A percentile compares a stretch with the other conserved stretches of the same genome.
Conservation (phyloP, 2,113 vertebrate species). For the Bos indicus region DNA sequence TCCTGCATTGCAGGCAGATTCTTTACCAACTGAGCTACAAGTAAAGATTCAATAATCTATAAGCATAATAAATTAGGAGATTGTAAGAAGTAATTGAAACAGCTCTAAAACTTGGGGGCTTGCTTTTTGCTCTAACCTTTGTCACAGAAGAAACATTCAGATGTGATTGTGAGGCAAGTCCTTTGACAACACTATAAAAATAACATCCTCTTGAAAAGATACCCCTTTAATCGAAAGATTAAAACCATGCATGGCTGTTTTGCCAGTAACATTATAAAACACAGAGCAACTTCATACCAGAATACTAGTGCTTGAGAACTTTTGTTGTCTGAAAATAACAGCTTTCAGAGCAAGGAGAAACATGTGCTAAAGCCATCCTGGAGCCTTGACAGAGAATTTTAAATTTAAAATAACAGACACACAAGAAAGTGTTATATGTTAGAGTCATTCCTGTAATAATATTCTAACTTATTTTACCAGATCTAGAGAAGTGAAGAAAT, state of each 20-base stretch:
- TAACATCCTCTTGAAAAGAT: background rate
- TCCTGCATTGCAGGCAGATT: background rate
- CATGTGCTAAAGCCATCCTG: background rate
- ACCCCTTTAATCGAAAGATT: background rate
- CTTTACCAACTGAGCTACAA: background rate
- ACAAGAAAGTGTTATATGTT: background rate
- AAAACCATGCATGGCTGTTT: background rate
- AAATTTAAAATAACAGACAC: conserved; percentile 23
- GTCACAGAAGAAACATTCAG: conserved; percentile 29
- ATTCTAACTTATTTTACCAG: background rate
- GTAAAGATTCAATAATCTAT: background rate
- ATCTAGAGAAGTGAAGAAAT: background rate
- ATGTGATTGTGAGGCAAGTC: background rate
- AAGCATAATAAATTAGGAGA: background rate
- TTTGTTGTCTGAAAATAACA: background rate
- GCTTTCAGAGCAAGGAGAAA: background rate
- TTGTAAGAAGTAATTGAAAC: background rate
- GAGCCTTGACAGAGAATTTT: background rate
- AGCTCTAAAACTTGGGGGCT: background rate
- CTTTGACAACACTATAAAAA: background rate
- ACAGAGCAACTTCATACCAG: conserved; percentile 6
- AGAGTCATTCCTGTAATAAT: background rate
- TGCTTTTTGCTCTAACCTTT: background rate
- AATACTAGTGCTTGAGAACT: conserved; percentile 46
- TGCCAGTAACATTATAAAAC: background rate